phyloP scores from a whole-genome alignment of 2,888 invertebrate species.

The Oscheius sp. region DNA sequence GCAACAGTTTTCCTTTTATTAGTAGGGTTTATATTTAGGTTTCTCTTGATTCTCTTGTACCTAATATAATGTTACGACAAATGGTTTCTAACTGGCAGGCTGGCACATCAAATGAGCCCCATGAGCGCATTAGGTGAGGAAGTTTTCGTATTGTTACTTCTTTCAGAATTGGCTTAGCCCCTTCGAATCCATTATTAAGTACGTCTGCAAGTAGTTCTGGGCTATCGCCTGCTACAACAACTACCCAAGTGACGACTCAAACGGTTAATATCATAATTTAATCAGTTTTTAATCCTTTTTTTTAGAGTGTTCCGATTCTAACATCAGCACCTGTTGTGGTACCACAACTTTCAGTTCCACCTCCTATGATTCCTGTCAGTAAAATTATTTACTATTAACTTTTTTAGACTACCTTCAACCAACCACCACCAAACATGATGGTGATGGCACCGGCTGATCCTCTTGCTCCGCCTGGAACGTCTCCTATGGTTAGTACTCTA shows the following conservation, averaged over 20 bases:
- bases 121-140: not conserved
- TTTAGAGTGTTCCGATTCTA: not conserved
- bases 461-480: slow-evolving; percentile 17
- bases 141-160: not conserved
- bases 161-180: slow-evolving; percentile 14
- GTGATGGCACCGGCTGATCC: not conserved
- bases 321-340: not conserved
- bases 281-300: not conserved
- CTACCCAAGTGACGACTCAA: not conserved
- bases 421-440: slow-evolving; percentile 31
- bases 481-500: not conserved
- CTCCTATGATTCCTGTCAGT: not conserved
- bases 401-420: slow-evolving; percentile 18
- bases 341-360: not conserved
- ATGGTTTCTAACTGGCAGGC: slow-evolving; percentile 55
- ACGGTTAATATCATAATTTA: not conserved
- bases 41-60: slow-evolving; percentile 59
- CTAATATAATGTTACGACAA: slow-evolving; percentile 60
- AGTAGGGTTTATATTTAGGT: slow-evolving; percentile 29
- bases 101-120: not conserved
- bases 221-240: not conserved
- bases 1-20: not conserved
- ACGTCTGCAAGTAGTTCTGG: not conserved
- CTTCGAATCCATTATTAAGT: not conserved
- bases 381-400: not conserved